Conservation (phyloP, 2,888 invertebrate species). For the Lacanobia oleracea region DNA sequence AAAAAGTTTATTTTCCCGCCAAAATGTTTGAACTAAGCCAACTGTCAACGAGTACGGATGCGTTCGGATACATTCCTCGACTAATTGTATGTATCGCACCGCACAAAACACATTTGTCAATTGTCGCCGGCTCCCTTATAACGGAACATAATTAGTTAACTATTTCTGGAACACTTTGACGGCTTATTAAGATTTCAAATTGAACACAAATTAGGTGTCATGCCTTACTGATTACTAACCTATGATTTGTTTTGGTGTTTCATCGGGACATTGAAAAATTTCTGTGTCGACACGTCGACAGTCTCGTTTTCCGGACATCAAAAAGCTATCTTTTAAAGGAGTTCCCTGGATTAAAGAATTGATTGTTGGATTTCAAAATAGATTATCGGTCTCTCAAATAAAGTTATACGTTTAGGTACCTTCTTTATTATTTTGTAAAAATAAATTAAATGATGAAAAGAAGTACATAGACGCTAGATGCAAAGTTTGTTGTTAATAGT, state of each 20-base stretch:
- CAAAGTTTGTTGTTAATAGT: too few species aligned
- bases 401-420: too few species aligned
- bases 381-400: neutral
- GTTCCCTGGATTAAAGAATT: constrained; percentile 53
- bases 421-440: too few species aligned
- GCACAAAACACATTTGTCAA: constrained; percentile 88
- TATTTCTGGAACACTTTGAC: constrained; percentile 89
- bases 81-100: constrained; percentile 88
- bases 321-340: constrained; percentile 81
- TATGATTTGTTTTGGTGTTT: constrained; percentile 72
- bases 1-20: constrained; percentile 83
- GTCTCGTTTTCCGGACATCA: constrained; percentile 87
- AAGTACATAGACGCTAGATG: too few species aligned
- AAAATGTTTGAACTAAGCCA: constrained; percentile 77
- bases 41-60: constrained; percentile 77
- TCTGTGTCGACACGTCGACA: constrained; percentile 81
- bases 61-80: constrained; percentile 85
- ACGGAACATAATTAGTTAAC: constrained; percentile 86
- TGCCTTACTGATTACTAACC: constrained; percentile 85
- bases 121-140: constrained; percentile 85
- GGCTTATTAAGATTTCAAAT: constrained; percentile 90
- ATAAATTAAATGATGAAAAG: too few species aligned
- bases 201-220: constrained; percentile 90
- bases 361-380: constrained; percentile 47
- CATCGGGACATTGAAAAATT: constrained; percentile 80